A percentile compares a stretch with the other conserved stretches of the same genome.
These are phyloP conservation scores for Drosophila pseudotalamancana DNA, from an alignment of 2,888 invertebrate species.

Conservation along the genomic window DNA sequence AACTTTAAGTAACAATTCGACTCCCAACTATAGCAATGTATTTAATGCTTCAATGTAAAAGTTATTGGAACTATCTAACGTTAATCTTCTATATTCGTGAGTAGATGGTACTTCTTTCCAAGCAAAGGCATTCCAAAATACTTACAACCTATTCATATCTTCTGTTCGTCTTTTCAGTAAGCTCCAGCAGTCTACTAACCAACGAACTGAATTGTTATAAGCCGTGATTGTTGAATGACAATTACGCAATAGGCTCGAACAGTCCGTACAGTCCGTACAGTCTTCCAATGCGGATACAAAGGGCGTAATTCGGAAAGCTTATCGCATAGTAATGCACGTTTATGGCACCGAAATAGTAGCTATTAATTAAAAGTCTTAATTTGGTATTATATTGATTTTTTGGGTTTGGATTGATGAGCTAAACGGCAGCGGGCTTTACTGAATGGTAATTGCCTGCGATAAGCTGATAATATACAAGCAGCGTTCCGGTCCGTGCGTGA, in stretches of 20 bases:
- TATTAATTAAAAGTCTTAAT: slow-evolving; percentile 66
- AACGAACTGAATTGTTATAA: slow-evolving; percentile 11
- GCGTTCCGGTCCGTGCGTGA: slow-evolving; percentile 20
- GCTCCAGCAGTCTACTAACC: slow-evolving; percentile 12
- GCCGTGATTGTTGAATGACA: slow-evolving; percentile 30
- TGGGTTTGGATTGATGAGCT: slow-evolving; percentile 47
- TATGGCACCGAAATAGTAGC: slow-evolving; percentile 50
- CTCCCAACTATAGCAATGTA: no score
- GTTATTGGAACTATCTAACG: no score
- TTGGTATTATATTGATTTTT: slow-evolving; percentile 63
- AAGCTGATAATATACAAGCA: slow-evolving; percentile 57
- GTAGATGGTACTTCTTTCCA: no score
- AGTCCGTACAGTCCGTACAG: no score
- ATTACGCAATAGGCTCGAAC: slow-evolving; percentile 15
- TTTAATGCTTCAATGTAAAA: no score
- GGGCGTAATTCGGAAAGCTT: slow-evolving; percentile 37
- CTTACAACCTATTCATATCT: neutral
- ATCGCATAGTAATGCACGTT: slow-evolving; percentile 43
- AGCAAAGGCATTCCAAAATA: neutral
- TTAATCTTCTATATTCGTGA: no score
- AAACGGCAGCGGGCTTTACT: slow-evolving; percentile 25
- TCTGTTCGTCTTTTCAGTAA: neutral
- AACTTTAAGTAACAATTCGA: no score
- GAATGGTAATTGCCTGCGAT: slow-evolving; percentile 51
- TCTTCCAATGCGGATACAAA: neutral